phyloP scores from a whole-genome alignment of 1,140 invertebrate genomes.

The Octopus sinensis region DNA sequence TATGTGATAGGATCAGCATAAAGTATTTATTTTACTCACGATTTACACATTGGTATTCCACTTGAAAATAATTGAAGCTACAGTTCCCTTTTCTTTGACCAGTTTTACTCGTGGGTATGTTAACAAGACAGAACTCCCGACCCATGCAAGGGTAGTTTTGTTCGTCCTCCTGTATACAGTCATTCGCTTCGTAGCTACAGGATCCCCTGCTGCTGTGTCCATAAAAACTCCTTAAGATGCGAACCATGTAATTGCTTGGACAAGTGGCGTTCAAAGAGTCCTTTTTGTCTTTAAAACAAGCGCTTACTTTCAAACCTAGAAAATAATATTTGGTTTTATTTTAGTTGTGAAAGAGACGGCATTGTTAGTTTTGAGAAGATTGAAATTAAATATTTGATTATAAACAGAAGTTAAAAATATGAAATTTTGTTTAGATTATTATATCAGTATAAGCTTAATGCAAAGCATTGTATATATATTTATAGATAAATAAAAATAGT shows the following conservation, averaged over 20 bases:
- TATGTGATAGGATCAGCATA: too few relatives aligned
- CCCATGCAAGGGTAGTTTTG: slow-evolving; percentile 45
- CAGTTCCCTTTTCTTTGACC: slow-evolving; percentile 38
- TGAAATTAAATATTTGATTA: too few relatives aligned
- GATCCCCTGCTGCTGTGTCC: slow-evolving; percentile 37
- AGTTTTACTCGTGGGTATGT: slow-evolving; percentile 36
- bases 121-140: slow-evolving; percentile 38
- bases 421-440: too few relatives aligned
- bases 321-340: slow-evolving; percentile 9
- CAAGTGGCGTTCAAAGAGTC: slow-evolving; percentile 40
- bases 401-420: too few relatives aligned
- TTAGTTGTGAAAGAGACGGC: too few relatives aligned
- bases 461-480: too few relatives aligned
- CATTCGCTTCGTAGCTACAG: slow-evolving; percentile 35
- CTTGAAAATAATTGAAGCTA: slow-evolving; percentile 48
- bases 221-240: slow-evolving; percentile 41
- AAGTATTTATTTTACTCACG: slow-evolving; percentile 29
- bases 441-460: too few relatives aligned
- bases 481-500: too few relatives aligned
- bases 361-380: too few relatives aligned
- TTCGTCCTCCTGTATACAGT: slow-evolving; percentile 37
- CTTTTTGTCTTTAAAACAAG: slow-evolving; percentile 35
- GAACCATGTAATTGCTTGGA: slow-evolving; percentile 39
- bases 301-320: slow-evolving; percentile 32
- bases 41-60: slow-evolving; percentile 48